Evolutionary conservation across 1,140 invertebrate genomes (phyloP).

Genomic region (Drosophila kepulauana): DNA sequence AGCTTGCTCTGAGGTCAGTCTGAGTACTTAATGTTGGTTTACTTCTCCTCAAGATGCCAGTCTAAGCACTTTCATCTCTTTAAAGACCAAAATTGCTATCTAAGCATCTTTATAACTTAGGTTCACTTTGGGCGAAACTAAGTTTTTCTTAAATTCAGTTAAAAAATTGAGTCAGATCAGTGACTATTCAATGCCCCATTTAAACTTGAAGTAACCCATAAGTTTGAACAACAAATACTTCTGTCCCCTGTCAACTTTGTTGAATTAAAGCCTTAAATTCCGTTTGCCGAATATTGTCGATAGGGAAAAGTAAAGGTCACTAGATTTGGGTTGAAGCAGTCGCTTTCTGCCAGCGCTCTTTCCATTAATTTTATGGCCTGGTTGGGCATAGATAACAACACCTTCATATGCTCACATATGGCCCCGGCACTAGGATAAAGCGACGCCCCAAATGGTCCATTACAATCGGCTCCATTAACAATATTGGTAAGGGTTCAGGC

Average conservation of each 20-base stretch:
- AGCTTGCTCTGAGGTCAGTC: too few relatives aligned
- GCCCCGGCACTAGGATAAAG: conserved; percentile 11
- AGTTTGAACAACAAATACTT: neutral
- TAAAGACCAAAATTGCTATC: too few relatives aligned
- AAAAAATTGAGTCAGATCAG: neutral
- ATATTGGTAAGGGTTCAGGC: conserved; percentile 57
- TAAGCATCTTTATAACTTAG: too few relatives aligned
- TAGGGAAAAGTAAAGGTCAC: neutral
- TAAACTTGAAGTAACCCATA: too few relatives aligned
- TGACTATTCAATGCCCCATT: neutral
- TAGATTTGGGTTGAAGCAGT: neutral
- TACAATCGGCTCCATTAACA: conserved; percentile 78
- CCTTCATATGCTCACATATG: conserved; percentile 62
- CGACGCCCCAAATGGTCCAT: conserved; percentile 49
- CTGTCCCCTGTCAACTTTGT: neutral
- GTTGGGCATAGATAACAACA: conserved; percentile 36
- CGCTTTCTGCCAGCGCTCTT: conserved; percentile 11
- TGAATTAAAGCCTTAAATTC: neutral
- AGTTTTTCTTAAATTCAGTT: neutral
- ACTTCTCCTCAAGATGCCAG: too few relatives aligned
- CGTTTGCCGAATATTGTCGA: neutral
- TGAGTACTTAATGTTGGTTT: too few relatives aligned
- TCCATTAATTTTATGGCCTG: conserved; percentile 69
- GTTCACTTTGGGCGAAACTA: too few relatives aligned
- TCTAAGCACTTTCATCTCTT: too few relatives aligned